Base-by-base conservation (phyloP, 1,140 invertebrate species). In the Eubasilissa regina region DNA sequence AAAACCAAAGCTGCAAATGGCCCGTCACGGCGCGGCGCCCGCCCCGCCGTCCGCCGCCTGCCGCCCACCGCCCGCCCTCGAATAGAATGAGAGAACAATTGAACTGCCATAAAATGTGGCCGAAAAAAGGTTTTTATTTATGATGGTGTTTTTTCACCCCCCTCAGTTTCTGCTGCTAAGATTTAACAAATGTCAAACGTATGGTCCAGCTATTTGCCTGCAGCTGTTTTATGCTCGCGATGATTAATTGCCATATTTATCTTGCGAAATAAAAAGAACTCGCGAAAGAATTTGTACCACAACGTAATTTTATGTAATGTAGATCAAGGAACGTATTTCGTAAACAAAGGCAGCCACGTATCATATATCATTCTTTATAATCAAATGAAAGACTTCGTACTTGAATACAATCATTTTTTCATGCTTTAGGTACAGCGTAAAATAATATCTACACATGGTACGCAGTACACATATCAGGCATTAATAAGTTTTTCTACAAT, bases 101-200 rank as follows among this genome's bases (percentile, higher is more conserved):
- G 64, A 68, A 68, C 64, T 68, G 64, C 64, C 64, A 68, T 68
- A 68, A 68, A 68, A 19, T 68, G 64, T 15, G 15, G 9, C 64
- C 43, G 21, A 43, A 68, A 68, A 51, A 68, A 68, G 64, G 64
- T 68, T 17, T 51, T 68, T 68, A 68, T 68, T 68, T 68, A 68
- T 13, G 64, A 47, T 6, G 35, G 9, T 15, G 44, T 68, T 68
- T 68, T 68, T 68, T 68, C 35, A 45, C 19, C 43, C 64, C 44
- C 7, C 13, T 8, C 48, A 12, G 15, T 47, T 68, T 68, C 13
- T 7, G 43, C n/a, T 7, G 43, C 64, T 47, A 68, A 68, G 64
- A 68, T 68, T 47, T 47, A 68, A 47, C 44, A 68, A 68, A 68
- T 68, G 45, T 68, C 64, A 68, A 68, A 66, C 44, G 13, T 68